phyloP scores from a whole-genome alignment of 92 coral and sea anemone genomes.

The Epizoanthus scotinus region DNA sequence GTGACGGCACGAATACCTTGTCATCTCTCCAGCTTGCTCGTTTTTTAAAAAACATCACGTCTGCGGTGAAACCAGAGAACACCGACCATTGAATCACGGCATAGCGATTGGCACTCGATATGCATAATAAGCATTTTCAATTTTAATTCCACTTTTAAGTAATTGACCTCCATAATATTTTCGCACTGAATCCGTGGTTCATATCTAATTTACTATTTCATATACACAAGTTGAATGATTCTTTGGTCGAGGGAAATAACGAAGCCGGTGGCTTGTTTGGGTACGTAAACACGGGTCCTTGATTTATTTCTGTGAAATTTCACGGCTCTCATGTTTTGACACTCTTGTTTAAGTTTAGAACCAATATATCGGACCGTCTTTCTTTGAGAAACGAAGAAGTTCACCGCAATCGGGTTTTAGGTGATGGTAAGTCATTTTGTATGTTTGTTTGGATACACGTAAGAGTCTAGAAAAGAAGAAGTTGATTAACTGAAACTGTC shows the following conservation, averaged over 20 bases:
- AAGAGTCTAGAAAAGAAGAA: background rate
- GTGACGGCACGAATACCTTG: too few relatives aligned
- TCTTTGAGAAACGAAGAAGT: too few relatives aligned
- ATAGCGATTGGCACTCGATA: slow-evolving; percentile 3
- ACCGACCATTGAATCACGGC: background rate
- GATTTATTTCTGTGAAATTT: too few relatives aligned
- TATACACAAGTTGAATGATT: background rate
- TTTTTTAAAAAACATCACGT: too few relatives aligned
- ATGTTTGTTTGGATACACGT: background rate
- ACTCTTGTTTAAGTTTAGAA: too few relatives aligned
- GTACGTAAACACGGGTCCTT: background rate
- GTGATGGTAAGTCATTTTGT: slow-evolving; percentile 4
- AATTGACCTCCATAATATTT: background rate
- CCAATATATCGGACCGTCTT: too few relatives aligned
- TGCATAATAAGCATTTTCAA: background rate
- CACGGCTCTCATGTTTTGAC: too few relatives aligned
- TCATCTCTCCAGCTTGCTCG: too few relatives aligned
- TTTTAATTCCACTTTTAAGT: background rate
- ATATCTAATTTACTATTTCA: background rate
- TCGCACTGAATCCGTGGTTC: background rate
- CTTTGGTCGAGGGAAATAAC: too few relatives aligned
- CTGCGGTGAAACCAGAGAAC: background rate
- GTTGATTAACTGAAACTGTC: background rate
- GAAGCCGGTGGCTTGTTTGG: background rate
- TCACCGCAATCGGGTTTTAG: too few relatives aligned